Base-by-base conservation (phyloP, 2,797 vertebrate genomes). In the Muraenolepis orangiensis region DNA sequence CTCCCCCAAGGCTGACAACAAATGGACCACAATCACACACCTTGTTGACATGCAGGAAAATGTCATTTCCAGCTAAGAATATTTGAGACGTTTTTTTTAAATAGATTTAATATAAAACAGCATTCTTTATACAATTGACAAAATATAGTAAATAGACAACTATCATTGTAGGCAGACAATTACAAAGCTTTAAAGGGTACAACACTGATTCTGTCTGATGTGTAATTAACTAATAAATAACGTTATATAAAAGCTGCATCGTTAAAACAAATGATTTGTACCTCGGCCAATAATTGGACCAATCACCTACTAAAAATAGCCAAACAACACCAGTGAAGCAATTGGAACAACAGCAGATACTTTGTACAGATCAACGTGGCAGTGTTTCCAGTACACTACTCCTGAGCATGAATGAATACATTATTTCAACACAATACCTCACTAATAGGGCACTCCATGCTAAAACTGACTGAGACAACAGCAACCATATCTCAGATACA, bases 1-100 rank as follows among this genome's bases (percentile, higher is more conserved):
- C 36, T 61, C 77, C 74, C 74, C 20, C 66, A 78, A 76, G 31
- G 46, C 71, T 70, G 76, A 77, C 84, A 80, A 74, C 79, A 77
- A 86, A 79, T 79, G 66, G 40, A n/a, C 57, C 23, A 57, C 64
- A 66, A 66, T 30, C 13, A 66, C 64, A 26, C 12, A 30, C 64
- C 26, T 66, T 28, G 29, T 28, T 57, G n/a, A 57, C 51, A 23
- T 57, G 51, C 51, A 20, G n/a, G 51, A 57, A 57, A 16, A 57
- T n/a, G 51, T n/a, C 51, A 57, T 57, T 57, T 57, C 4, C n/a
- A 23, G 51, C 51, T 23, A 11, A 1, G 51, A 57, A 57, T 57
- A 57, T 23, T 57, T 18, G 69, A 82, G 67, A 32, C 20, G 29
- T n/a, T 20, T 14, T 73, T 76, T 85, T 88, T 46, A 16, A 16